Percentiles rank a stretch among this genome's conserved stretches.
Evolutionary conservation across 2,888 invertebrate genomes (phyloP).

Genomic region (Anorthoa munda): DNA sequence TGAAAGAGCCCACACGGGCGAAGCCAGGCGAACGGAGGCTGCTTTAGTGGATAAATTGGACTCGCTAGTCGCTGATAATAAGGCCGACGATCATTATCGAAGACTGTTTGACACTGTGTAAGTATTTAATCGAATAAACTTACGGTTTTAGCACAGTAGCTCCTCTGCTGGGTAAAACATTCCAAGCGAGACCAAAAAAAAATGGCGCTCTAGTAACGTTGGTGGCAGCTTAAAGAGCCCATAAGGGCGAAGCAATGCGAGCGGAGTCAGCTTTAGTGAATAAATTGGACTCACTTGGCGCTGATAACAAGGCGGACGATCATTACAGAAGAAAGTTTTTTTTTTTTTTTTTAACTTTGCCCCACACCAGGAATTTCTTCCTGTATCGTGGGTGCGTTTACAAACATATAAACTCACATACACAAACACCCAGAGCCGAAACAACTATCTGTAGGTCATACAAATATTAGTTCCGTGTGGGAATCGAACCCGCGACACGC

Average conservation of each 20-base stretch:
- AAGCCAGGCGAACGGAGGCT: conserved; percentile 97
- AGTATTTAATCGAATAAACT: conserved; percentile 86
- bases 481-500: too few relatives aligned
- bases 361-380: too few relatives aligned
- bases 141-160: neutral
- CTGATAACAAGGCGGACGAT: conserved; percentile 98
- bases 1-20: conserved; percentile 95
- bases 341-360: too few relatives aligned
- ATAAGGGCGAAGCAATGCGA: conserved; percentile 96
- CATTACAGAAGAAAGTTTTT: conserved; percentile 97
- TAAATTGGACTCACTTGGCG: conserved; percentile 97
- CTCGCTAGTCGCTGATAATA: conserved; percentile 97
- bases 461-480: too few relatives aligned
- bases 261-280: conserved; percentile 98
- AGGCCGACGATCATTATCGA: conserved; percentile 98
- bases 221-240: conserved; percentile 97
- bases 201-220: conserved; percentile 98
- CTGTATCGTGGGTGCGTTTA: too few relatives aligned
- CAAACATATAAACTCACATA: too few relatives aligned
- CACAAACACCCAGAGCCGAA: too few relatives aligned
- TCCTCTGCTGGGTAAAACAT: neutral
- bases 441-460: too few relatives aligned
- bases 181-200: too few relatives aligned
- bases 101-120: conserved; percentile 98
- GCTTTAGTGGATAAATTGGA: conserved; percentile 98